phyloP scores from a whole-genome alignment of 2,888 invertebrate genomes.

The Synergus umbraculus region DNA sequence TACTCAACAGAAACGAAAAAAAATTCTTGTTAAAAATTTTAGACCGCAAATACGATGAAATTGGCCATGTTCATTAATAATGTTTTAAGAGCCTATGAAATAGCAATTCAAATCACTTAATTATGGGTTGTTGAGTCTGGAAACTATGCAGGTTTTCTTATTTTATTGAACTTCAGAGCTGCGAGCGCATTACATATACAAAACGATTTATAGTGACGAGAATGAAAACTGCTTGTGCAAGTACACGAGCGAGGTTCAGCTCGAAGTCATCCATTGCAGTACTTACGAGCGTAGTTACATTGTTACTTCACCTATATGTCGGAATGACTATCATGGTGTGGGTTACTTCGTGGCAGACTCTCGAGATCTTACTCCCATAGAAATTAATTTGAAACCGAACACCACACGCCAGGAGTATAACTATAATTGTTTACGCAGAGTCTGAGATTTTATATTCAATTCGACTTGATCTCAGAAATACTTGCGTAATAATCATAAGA shows the following conservation, averaged over 20 bases:
- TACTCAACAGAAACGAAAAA: too few relatives aligned
- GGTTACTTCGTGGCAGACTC: conserved; percentile 15
- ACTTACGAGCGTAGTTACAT: conserved; percentile 55
- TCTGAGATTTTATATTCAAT: neutral
- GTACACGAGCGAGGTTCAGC: conserved; percentile 41
- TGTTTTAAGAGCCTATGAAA: neutral
- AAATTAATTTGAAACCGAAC: conserved; percentile 51
- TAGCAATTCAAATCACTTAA: neutral
- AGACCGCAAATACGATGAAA: neutral
- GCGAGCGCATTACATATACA: neutral
- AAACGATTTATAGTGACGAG: conserved; percentile 23
- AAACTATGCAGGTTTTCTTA: neutral
- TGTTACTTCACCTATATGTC: conserved; percentile 52
- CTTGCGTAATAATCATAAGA: neutral
- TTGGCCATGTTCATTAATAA: too few relatives aligned
- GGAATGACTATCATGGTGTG: conserved; percentile 1
- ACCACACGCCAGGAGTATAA: conserved; percentile 23
- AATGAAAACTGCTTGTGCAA: conserved; percentile 11
- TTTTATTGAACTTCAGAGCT: neutral
- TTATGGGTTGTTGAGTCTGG: neutral
- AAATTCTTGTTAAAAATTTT: too few relatives aligned
- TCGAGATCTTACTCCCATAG: conserved; percentile 45
- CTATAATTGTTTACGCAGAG: conserved; percentile 16
- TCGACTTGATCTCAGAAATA: neutral
- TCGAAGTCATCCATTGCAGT: conserved; percentile 56